Evolutionary conservation across 1,140 invertebrate species (phyloP).

Genomic region (Pseudoatta argentina): DNA sequence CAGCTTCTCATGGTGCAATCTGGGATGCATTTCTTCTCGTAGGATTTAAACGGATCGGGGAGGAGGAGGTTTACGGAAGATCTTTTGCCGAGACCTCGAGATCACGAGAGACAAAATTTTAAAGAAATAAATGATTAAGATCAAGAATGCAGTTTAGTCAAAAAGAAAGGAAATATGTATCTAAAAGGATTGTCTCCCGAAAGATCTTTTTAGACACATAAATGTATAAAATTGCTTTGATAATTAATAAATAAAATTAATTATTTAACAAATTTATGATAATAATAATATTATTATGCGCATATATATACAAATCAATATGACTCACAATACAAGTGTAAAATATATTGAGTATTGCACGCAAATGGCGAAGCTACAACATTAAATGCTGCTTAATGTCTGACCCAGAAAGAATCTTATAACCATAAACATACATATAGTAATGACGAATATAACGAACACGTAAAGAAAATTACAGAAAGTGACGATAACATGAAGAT

Average conservation of each 20-base stretch:
- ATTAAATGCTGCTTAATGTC: constrained; percentile 18
- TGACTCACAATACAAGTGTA: not conserved
- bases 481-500: not conserved
- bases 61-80: not conserved
- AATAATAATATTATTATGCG: not conserved
- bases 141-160: not conserved
- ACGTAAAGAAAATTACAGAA: constrained; percentile 9
- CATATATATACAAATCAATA: not conserved
- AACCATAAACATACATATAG: constrained; percentile 9
- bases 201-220: not conserved
- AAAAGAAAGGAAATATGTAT: not conserved
- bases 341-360: constrained; percentile 18
- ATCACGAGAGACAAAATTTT: constrained; percentile 24
- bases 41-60: constrained; percentile 30
- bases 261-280: not conserved
- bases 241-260: constrained; percentile 3
- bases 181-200: not conserved
- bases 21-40: constrained; percentile 2
- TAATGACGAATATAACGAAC: not conserved
- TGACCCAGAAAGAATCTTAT: constrained; percentile 18
- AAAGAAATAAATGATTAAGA: not conserved
- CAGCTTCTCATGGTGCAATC: constrained; percentile 20
- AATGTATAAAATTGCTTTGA: not conserved
- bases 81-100: constrained; percentile 20
- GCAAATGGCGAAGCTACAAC: constrained; percentile 18